Conservation (phyloP, 2,797 vertebrate genomes). For the Enteromius afrohamiltoni region DNA sequence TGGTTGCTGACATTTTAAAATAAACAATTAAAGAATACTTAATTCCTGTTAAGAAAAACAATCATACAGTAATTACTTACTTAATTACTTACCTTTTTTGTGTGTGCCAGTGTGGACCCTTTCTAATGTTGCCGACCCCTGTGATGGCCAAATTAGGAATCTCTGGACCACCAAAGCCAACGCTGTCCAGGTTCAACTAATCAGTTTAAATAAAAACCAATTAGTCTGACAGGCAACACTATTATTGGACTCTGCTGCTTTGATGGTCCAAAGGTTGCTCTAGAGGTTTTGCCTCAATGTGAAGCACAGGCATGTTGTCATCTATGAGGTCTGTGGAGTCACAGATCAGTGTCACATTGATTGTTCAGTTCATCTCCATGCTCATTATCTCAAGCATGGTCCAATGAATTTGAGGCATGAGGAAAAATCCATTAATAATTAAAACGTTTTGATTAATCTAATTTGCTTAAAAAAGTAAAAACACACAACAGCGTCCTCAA, state of each 20-base stretch:
- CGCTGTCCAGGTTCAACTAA: neutral
- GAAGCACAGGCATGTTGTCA: conserved; percentile 35
- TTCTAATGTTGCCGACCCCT: conserved; percentile 27
- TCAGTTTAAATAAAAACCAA: conserved; percentile 39
- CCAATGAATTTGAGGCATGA: conserved; percentile 57
- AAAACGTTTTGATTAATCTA: neutral
- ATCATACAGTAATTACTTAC: neutral
- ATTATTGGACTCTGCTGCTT: neutral
- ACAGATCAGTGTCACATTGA: conserved; percentile 40
- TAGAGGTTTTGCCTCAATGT: conserved; percentile 26
- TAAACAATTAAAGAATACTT: neutral
- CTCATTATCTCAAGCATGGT: conserved; percentile 53
- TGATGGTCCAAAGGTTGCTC: conserved; percentile 41
- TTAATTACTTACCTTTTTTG: conserved; percentile 8
- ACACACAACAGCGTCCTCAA: conserved; percentile 27
- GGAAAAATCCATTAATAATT: neutral
- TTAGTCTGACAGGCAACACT: conserved; percentile 6
- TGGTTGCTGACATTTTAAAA: neutral
- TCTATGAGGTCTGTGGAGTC: conserved; percentile 28
- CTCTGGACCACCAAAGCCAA: conserved; percentile 68
- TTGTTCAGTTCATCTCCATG: conserved; percentile 38
- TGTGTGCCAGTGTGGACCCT: neutral
- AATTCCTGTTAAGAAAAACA: neutral
- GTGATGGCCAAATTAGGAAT: conserved; percentile 58
- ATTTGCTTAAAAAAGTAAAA: neutral